Base-by-base conservation (phyloP, 2,113 vertebrate species). In the Cettia cetti region DNA sequence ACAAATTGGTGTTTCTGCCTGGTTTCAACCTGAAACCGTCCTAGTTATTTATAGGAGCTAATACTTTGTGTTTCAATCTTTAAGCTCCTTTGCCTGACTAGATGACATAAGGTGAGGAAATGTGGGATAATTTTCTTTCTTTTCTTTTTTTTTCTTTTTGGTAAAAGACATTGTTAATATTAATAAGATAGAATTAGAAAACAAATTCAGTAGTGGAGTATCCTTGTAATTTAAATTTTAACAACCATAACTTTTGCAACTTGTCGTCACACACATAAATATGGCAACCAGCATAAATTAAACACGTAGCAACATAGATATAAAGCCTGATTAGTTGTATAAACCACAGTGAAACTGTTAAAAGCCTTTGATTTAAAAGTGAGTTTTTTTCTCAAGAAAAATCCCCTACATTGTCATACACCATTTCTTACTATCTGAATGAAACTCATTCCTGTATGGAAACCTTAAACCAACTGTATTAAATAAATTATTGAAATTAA, bases 41-140 rank as follows among this genome's bases (percentile, higher is more conserved):
- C 22, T 33, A 35, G 23, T 39, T 49, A 28, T 35, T 71, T 42
- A 56, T 7, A 50, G 9, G 7, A 37, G 6, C 5, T 47, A 45
- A 47, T 4, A 19, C 4, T 31, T 35, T 8, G 6, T 77, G 13
- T 68, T 90, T 81, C 39, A 72, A 6, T n/a, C 2, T 64, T 60
- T 50, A 74, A 64, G 49, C 2, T 7, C 13, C 28, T 45, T 49
- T 50, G 19, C 10, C 39, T 63, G 8, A 66, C 0, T 11, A 30
- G 12, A 4, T 28, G 10, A 26, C 13, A 18, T 5, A 17, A 74
- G 0, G 3, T 44, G 27, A 83, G 14, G 10, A 7, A 65, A 57
- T 6, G 35, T 0, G 0, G 3, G 9, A n/a, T 10, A 19, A 28
- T 33, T 39, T 42, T 53, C 2, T 30, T 21, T 9, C 4, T 35